Base-by-base conservation (phyloP, 2,797 vertebrate species). In the Hypotaenidia philippensis region DNA sequence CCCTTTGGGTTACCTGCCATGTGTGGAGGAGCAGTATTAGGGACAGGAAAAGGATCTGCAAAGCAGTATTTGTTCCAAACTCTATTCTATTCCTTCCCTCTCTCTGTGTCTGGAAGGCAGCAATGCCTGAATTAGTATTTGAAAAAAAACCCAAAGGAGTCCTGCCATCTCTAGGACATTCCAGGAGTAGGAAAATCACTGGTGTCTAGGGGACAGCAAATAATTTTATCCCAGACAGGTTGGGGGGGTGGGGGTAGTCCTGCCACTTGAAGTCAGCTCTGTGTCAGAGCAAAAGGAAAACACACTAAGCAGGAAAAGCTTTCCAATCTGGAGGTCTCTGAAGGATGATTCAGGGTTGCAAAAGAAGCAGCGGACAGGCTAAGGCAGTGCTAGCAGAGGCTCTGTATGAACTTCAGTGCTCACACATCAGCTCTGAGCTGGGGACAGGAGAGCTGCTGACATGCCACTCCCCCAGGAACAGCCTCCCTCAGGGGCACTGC, bases 361-460 rank as follows among this genome's bases (percentile, higher is more conserved):
- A 34, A 83, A 78, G 57, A 32, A 70, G 89, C 17, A 14, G 50
- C 44, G 44, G 77, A 72, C 64, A 87, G 22, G 32, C 31, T 10
- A 32, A 63, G 61, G 45, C 36, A 26, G 49, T 0, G 0, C 45
- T 45, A 32, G 29, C 55, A 45, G 57, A 31, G 55, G 47, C 29
- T 59, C 36, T 52, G 16, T 49, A 11, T 31, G 38, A 80, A 41
- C 31, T 65, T 53, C 26, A 3, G 44, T 45, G 52, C 22, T 68
- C 53, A 10, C 7, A 25, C 36, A 41, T 15, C 53, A 78, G 27
- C 47, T 75, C 74, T 15, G 53, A 81, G 60, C 56, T 49, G 57
- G 11, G 18, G 40, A 31, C 32, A 29, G 74, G 53, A 49, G 52
- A 10, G 27, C 13, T 44, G 41, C 18, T 44, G 41, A 44, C 41